These are phyloP conservation scores for Linurgus olivaceus DNA, from an alignment of 2,797 vertebrate genomes.

Conservation along the genomic window DNA sequence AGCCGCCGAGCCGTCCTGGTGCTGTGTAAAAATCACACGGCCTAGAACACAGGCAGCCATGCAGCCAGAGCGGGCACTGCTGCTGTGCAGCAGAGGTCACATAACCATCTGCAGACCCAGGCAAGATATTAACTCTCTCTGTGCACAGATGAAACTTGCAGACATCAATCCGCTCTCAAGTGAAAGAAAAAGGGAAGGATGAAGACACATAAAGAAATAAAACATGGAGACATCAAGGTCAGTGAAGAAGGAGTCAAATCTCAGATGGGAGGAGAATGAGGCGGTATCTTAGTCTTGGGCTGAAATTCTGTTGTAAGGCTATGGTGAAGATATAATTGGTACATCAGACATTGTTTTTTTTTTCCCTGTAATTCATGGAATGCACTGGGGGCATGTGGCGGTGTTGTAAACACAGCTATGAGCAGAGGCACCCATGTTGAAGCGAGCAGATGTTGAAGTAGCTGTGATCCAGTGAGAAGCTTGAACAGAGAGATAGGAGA, in stretches of 20 bases:
- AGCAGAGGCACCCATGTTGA: neutral
- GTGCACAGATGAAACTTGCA: neutral
- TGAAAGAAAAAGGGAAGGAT: neutral
- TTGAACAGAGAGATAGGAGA: neutral
- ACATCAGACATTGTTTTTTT: neutral
- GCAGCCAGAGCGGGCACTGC: neutral
- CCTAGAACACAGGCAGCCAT: neutral
- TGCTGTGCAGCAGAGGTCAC: neutral
- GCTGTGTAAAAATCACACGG: neutral
- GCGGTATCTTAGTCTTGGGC: neutral
- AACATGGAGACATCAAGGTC: neutral
- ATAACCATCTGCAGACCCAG: fast-evolving
- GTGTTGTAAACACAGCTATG: neutral
- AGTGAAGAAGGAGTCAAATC: neutral
- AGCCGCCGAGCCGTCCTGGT: neutral
- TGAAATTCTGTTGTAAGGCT: neutral
- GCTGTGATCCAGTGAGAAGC: neutral
- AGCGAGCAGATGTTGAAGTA: neutral
- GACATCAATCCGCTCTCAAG: neutral
- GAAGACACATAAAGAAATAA: neutral
- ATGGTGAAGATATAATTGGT: neutral
- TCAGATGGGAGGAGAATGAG: neutral
- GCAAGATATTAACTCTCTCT: neutral
- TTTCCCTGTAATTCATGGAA: neutral
- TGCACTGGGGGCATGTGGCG: neutral